Percentiles rank a stretch among this genome's conserved stretches.
phyloP scores from a whole-genome alignment of 2,888 invertebrate genomes.

The Philhelius pedissequus region DNA sequence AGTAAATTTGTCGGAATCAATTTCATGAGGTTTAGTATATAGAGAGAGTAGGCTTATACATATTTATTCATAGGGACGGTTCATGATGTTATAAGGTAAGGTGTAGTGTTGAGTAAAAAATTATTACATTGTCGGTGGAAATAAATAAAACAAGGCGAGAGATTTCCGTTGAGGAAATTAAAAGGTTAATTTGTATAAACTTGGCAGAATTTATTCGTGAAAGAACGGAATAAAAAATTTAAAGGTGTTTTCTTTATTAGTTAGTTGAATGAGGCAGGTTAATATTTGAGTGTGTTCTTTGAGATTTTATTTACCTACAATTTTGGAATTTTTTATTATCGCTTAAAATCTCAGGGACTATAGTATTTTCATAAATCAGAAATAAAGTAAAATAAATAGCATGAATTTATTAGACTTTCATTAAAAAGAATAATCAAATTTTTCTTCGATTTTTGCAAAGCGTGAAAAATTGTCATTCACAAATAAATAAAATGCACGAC shows the following conservation, averaged over 20 bases:
- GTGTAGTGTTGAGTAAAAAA: slow-evolving; percentile 7
- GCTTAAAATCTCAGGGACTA: too few relatives aligned
- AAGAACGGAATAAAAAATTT: not conserved
- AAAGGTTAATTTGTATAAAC: slow-evolving; percentile 4
- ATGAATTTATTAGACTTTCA: too few relatives aligned
- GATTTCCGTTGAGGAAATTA: slow-evolving; percentile 23
- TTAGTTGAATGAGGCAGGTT: not conserved
- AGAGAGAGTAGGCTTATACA: not conserved
- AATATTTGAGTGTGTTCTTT: not conserved
- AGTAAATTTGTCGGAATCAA: slow-evolving; percentile 1
- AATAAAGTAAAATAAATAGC: too few relatives aligned
- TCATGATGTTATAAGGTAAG: not conserved
- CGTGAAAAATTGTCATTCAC: too few relatives aligned
- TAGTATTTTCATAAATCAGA: too few relatives aligned
- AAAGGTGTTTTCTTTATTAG: not conserved
- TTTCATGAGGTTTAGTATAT: not conserved
- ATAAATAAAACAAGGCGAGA: not conserved
- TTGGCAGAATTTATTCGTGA: not conserved
- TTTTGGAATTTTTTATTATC: too few relatives aligned
- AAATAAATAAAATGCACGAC: too few relatives aligned
- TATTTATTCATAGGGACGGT: not conserved
- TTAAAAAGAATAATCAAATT: too few relatives aligned
- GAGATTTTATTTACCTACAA: not conserved
- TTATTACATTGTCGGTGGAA: slow-evolving; percentile 21
- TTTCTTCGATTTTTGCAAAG: too few relatives aligned